These are phyloP conservation scores for Clarias macrocephalus DNA, from an alignment of 2,113 vertebrate species.

Conservation along the genomic window DNA sequence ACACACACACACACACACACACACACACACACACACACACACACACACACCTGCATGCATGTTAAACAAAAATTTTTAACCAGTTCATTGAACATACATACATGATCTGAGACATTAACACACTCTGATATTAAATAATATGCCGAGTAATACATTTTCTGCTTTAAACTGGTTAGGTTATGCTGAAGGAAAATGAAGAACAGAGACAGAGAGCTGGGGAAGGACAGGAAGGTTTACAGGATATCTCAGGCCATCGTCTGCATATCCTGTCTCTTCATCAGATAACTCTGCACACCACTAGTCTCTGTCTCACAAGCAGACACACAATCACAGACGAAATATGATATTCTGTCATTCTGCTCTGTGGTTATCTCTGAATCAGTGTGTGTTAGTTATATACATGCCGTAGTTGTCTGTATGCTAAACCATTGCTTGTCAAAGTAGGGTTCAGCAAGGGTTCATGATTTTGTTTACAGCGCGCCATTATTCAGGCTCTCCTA, in stretches of 20 bases:
- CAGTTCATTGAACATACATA: neutral
- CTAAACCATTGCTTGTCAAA: neutral
- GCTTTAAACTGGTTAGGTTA: neutral
- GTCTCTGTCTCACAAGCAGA: constrained; percentile 35
- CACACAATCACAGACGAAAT: neutral
- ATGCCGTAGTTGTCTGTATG: neutral
- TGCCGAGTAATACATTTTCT: neutral
- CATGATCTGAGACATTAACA: neutral
- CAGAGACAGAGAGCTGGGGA: constrained; percentile 55
- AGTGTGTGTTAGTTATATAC: neutral
- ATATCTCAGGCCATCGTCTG: constrained; percentile 47
- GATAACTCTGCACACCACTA: constrained; percentile 24
- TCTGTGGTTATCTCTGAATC: neutral
- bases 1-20: neutral
- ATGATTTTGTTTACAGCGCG: neutral
- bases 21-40: neutral
- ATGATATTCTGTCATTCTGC: constrained; percentile 1
- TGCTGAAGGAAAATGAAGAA: neutral
- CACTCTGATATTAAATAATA: neutral
- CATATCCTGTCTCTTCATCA: constrained; percentile 56
- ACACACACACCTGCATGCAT: constrained; percentile 37
- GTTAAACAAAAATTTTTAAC: constrained; percentile 34
- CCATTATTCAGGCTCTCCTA: neutral
- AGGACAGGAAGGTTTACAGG: neutral
- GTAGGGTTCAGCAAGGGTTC: neutral